phyloP scores from a whole-genome alignment of 2,113 vertebrate species.

The Xenopus tropicalis region UCB_Xtro_10.0 CM004449.2:18732501-18733000 shows the following conservation, averaged over 20 bases:
- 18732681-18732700: not conserved
- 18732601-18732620: conserved; percentile 22
- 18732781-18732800: not conserved
- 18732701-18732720: not conserved
- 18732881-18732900: conserved; percentile 20
- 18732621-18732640: conserved; percentile 7
- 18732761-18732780: not conserved
- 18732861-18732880: conserved; percentile 17
- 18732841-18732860: conserved; percentile 29
- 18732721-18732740: not conserved
- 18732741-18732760: not conserved
- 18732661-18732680: not conserved
- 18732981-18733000: not conserved
- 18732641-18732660: conserved; percentile 11
- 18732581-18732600: conserved; percentile 18
- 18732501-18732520: too few relatives aligned
- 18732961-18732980: conserved; percentile 1
- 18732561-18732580: conserved; percentile 28
- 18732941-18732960: conserved; percentile 26
- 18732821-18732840: not conserved
- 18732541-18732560: conserved; percentile 22
- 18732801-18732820: not conserved
- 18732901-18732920: conserved; percentile 30
- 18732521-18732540: conserved; percentile 30
- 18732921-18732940: conserved; percentile 19